A percentile compares a stretch with the other conserved stretches of the same genome.
phyloP scores from a whole-genome alignment of 2,888 invertebrate species.

The Leptopilina drosophilae region DNA sequence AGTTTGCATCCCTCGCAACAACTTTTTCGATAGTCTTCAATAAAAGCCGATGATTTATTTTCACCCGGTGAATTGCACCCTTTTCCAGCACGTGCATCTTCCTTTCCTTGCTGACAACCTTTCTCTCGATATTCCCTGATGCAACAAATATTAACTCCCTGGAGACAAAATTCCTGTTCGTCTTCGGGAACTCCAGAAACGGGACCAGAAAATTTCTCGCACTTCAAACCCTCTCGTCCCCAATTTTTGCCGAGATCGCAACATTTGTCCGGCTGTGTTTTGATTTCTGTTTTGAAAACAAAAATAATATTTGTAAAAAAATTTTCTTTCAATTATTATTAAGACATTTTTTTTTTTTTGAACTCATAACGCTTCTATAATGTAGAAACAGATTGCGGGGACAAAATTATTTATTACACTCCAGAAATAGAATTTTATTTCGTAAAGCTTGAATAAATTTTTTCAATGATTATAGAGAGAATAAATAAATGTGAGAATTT shows the following conservation, averaged over 20 bases:
- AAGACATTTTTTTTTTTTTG: too few relatives aligned
- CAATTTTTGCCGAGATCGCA: constrained; percentile 79
- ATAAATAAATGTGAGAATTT: not conserved
- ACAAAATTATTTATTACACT: constrained; percentile 21
- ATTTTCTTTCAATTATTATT: not conserved
- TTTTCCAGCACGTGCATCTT: constrained; percentile 77
- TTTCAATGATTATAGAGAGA: not conserved
- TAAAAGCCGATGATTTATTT: constrained; percentile 51
- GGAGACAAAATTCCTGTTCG: constrained; percentile 81
- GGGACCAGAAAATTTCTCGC: constrained; percentile 78
- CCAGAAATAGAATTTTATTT: constrained; percentile 21
- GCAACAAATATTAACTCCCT: constrained; percentile 83
- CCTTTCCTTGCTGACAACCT: constrained; percentile 79
- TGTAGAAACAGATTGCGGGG: not conserved
- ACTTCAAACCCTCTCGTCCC: constrained; percentile 77
- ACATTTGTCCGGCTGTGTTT: constrained; percentile 73
- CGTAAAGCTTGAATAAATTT: constrained; percentile 4
- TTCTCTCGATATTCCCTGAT: constrained; percentile 75
- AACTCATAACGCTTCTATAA: too few relatives aligned
- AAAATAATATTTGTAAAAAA: not conserved
- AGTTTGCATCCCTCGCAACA: constrained; percentile 75
- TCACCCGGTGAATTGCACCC: constrained; percentile 68
- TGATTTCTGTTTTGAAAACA: constrained; percentile 55
- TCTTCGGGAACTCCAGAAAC: constrained; percentile 79
- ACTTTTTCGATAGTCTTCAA: constrained; percentile 70